These are phyloP conservation scores for Lagodon rhomboides DNA, from an alignment of 2,797 vertebrate genomes.

Conservation along the genomic window DNA sequence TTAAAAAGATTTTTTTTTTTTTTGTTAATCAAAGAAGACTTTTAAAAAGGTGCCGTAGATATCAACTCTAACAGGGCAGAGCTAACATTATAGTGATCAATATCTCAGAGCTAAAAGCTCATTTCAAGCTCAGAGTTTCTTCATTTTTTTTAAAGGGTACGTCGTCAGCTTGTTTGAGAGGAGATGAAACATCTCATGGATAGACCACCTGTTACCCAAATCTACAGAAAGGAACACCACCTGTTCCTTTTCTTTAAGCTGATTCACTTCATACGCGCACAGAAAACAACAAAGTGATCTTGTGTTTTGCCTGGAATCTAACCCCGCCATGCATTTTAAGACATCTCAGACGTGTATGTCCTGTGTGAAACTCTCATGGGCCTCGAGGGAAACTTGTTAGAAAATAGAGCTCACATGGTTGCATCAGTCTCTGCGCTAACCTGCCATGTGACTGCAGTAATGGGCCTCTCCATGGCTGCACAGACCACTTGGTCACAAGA, in stretches of 20 bases:
- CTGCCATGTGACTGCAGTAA: constrained; percentile 87
- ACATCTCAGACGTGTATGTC: constrained; percentile 34
- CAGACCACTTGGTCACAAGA: constrained; percentile 82
- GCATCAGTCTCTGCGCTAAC: constrained; percentile 74
- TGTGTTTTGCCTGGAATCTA: not conserved
- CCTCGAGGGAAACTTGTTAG: constrained; percentile 69
- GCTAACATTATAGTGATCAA: not conserved
- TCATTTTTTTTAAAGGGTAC: not conserved
- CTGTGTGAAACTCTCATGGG: constrained; percentile 54
- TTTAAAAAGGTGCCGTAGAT: not conserved
- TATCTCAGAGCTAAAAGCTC: not conserved
- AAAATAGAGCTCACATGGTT: constrained; percentile 86
- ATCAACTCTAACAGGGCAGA: no score
- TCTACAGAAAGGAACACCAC: not conserved
- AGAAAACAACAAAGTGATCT: not conserved
- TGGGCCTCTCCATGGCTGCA: constrained; percentile 75
- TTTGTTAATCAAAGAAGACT: not conserved
- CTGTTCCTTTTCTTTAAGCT: not conserved
- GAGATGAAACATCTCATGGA: not conserved
- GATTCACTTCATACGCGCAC: not conserved
- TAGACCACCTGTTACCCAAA: constrained; percentile 29
- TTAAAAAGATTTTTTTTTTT: no score
- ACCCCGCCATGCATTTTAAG: constrained; percentile 1
- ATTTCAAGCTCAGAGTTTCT: not conserved
- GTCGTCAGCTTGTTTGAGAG: not conserved